Base-by-base conservation (phyloP, 2,797 vertebrate genomes). In the Myripristis jacobus region DNA sequence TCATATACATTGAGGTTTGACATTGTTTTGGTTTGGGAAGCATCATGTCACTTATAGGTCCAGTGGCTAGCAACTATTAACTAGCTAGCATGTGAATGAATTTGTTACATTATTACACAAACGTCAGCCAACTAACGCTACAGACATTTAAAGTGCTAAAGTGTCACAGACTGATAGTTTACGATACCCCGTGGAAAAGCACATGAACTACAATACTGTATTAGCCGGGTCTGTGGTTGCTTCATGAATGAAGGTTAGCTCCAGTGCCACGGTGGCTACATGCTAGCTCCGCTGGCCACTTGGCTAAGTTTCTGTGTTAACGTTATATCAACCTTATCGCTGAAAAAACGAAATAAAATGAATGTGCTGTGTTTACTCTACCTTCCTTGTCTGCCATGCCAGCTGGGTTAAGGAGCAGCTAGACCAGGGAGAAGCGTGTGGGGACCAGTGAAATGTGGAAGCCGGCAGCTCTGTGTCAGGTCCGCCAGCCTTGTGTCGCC, bases 311-410 rank as follows among this genome's bases (percentile, higher is more conserved):
- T 22, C 36, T 22, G 61, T 51, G 12, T 15, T 3, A n/a, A 29
- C 0, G 15, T 44, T 72, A 16, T 16, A 50, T 36, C 1, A 55
- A 53, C 1, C n/a, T n/a, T n/a, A n/a, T n/a, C n/a, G n/a, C n/a
- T n/a, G n/a, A n/a, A n/a, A n/a, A n/a, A n/a, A n/a, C n/a, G n/a
- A n/a, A n/a, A n/a, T n/a, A n/a, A 22, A 21, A 59, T 16, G 0
- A 2, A 3, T 19, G 29, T 19, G 4, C 3, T 67, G 41, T 18
- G 15, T 18, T 36, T 27, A 27, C 6, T 46, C 81, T 78, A 94
- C 93, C 93, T 88, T 94, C 93, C 74, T 93, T 93, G 75, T 93
- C 92, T 44, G 93, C 90, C 85, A 89, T 88, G 27, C 65, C 29
- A 41, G 34, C 48, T 66, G 46, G 47, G 6, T 59, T 19, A 38